phyloP scores from a whole-genome alignment of 2,113 vertebrate species.

The Zosterops pallidus region DNA sequence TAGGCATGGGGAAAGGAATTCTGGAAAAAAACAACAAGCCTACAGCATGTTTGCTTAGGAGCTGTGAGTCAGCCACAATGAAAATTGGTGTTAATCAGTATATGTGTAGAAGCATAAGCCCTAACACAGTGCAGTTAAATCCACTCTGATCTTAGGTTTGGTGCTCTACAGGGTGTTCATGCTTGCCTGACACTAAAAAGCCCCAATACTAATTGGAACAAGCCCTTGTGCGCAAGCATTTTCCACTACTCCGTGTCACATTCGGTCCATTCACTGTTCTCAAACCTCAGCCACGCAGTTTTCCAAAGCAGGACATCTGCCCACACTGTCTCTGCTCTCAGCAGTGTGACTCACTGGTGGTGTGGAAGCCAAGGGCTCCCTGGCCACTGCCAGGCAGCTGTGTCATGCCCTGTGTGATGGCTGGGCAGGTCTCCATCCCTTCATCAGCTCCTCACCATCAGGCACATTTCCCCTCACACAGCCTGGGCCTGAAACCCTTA shows the following conservation, averaged over 20 bases:
- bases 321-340: neutral
- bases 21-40: neutral
- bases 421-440: rapidly evolving
- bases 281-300: neutral
- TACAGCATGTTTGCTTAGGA: neutral
- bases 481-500: neutral
- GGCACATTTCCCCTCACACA: neutral
- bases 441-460: neutral
- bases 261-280: neutral
- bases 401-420: rapidly evolving
- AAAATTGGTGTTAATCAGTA: neutral
- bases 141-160: neutral
- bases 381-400: rapidly evolving
- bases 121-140: neutral
- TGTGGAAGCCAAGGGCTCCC: neutral
- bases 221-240: neutral
- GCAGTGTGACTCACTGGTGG: neutral
- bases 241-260: neutral
- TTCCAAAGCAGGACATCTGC: neutral
- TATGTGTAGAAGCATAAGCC: neutral
- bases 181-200: neutral
- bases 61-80: neutral
- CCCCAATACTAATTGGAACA: neutral
- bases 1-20: neutral
- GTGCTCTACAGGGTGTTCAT: neutral